Evolutionary conservation across 92 coral and sea anemone genomes (phyloP), one percentile per base, ranked within the genome.

Genomic region (Porites lobata): DNA sequence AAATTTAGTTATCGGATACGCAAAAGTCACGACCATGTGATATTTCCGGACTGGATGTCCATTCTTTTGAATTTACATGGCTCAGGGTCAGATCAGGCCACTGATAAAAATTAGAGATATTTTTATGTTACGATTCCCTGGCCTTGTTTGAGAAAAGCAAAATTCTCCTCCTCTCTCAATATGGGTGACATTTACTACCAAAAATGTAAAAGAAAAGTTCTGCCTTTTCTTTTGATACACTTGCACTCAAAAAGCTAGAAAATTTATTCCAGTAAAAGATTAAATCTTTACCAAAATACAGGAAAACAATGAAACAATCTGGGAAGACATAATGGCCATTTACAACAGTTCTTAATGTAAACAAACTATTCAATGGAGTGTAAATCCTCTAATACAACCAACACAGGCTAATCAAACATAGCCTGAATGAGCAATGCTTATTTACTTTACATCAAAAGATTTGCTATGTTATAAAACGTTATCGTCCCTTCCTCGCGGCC

Each of bases 181-280:
- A 43, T 19, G 6, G 47, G 3, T 17, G 9, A 17, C 21, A n/a
- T 54, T 26, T 19, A 63, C 65, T 51, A 15, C 24, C 0, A 26
- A 22, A 9, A 22, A 13, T 56, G 5, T 10, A 56, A 56, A 17
- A 50, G 21, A 24, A 32, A 52, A 10, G 19, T 15, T 1, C 14
- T 53, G 69, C 72, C 1, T 5, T 63, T 63, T 54, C 19, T 51
- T 14, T 8, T 7, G 3, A 29, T 15, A 32, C 53, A 26, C 32
- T 69, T 77, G 53, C 38, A 69, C 47, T 38, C 50, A 58, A 38
- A 18, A 69, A 71, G 59, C 69, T 82, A 70, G 85, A 69, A 82
- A 82, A 82, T 82, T 69, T 82, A 82, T 82, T 70, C 86, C 9
- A 8, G 62, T 3, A 19, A 6, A 72, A 71, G 78, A 82, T 82